Base-by-base conservation (phyloP, 2,797 vertebrate genomes). In the Heterohyrax brucei region DNA sequence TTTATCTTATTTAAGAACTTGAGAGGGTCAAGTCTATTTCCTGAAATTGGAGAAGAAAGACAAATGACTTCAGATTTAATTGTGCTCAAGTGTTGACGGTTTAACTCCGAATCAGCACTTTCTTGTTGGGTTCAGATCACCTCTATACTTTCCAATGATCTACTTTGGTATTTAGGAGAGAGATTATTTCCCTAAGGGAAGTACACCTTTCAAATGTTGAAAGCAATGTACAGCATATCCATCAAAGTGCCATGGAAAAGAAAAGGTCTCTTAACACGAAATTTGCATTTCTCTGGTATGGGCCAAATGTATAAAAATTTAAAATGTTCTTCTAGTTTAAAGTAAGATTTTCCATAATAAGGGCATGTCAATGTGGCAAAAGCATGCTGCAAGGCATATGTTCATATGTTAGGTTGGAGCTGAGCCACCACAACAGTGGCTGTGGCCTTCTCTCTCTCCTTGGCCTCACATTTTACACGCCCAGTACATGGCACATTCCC, bases 381-480 rank as follows among this genome's bases (percentile, higher is more conserved):
- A 76, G 26, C 72, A 50, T 33, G 70, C 75, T 59, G 48, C 56
- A 76, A 93, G 75, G 66, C 95, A 90, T 92, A 95, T 64, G 84
- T 13, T 90, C 61, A 1, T 33, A 80, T 64, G 76, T 18, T 59
- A 81, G 72, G 24, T 73, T 97, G 97, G 89, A 88, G 70, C 95
- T 93, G 46, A 0, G 39, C 97, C 96, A 89, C 92, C 91, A 28
- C 91, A 26, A 56, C 75, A 76, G 78, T 0, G 0, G 77, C 50
- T 92, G 61, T 95, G 90, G 87, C 85, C 61, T 86, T 96, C 85
- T 75, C 33, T 75, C 33, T 88, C 86, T 92, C 96, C 73, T 59
- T 89, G 95, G 93, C 87, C 97, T 97, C 28, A 21, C 62, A 92
- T 77, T 89, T 92, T 96, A 88, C 56, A 95, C 59, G 88, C 64